These are phyloP conservation scores for Phymorhynchus buccinoides DNA, from an alignment of 1,140 invertebrate genomes.

Conservation along the genomic window DNA sequence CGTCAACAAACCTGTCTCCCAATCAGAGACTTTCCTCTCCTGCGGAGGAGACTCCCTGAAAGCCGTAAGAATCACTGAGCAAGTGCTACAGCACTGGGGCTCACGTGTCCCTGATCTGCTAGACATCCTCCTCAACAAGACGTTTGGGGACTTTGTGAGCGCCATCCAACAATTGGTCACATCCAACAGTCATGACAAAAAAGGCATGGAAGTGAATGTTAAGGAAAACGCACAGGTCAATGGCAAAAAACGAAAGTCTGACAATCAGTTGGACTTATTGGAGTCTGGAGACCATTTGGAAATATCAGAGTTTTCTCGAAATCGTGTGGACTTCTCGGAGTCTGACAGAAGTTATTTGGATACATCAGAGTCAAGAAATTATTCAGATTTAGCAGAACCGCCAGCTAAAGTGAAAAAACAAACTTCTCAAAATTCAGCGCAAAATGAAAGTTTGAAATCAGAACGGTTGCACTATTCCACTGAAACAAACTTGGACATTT, in stretches of 20 bases:
- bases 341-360: too few species aligned
- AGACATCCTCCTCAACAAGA: conserved; percentile 66
- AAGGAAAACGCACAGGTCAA: not conserved
- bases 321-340: too few species aligned
- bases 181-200: not conserved
- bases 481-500: not conserved
- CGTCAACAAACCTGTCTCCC: not conserved
- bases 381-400: too few species aligned
- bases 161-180: not conserved
- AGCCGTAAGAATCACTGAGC: conserved; percentile 69
- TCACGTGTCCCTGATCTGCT: conserved; percentile 57
- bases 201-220: not conserved
- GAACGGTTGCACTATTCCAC: not conserved
- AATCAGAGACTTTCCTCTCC: conserved; percentile 65
- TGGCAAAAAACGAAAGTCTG: not conserved
- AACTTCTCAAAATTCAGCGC: not conserved
- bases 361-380: too few species aligned
- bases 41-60: conserved; percentile 74
- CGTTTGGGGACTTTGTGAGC: conserved; percentile 44
- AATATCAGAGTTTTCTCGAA: too few species aligned
- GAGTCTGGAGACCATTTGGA: too few species aligned
- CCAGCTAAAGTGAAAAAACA: not conserved
- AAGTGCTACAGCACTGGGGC: conserved; percentile 57
- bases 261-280: not conserved
- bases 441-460: not conserved